Evolutionary conservation across 2,888 invertebrate genomes (phyloP).

Genomic region (Ichneumoninae sp.): DNA sequence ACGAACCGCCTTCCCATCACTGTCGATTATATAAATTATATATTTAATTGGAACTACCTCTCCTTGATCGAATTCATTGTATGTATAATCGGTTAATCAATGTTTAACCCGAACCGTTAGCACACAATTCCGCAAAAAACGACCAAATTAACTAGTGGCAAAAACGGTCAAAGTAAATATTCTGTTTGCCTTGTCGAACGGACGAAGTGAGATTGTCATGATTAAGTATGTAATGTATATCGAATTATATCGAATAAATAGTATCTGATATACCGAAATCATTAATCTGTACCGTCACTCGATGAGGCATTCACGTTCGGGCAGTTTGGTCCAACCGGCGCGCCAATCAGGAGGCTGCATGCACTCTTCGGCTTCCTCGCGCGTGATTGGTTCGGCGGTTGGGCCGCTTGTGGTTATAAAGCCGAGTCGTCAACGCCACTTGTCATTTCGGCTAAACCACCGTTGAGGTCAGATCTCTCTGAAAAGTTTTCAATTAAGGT

Average conservation of each 20-base stretch:
- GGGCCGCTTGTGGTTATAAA: background rate
- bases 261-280: too few relatives aligned
- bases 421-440: background rate
- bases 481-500: background rate
- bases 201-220: too few relatives aligned
- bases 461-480: background rate
- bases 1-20: too few relatives aligned
- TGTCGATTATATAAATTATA: too few relatives aligned
- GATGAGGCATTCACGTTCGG: too few relatives aligned
- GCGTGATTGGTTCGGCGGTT: background rate
- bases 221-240: too few relatives aligned
- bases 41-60: background rate
- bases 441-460: background rate
- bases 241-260: too few relatives aligned
- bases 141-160: background rate
- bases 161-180: too few relatives aligned
- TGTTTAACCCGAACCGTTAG: background rate
- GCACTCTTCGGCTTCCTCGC: background rate
- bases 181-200: too few relatives aligned
- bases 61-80: background rate
- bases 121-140: background rate
- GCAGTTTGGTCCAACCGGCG: background rate
- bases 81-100: background rate
- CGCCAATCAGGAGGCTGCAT: background rate
- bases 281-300: too few relatives aligned